A percentile compares a stretch with the other conserved stretches of the same genome.
phyloP scores from a whole-genome alignment of 2,888 invertebrate genomes.

The Xanthia togata region DNA sequence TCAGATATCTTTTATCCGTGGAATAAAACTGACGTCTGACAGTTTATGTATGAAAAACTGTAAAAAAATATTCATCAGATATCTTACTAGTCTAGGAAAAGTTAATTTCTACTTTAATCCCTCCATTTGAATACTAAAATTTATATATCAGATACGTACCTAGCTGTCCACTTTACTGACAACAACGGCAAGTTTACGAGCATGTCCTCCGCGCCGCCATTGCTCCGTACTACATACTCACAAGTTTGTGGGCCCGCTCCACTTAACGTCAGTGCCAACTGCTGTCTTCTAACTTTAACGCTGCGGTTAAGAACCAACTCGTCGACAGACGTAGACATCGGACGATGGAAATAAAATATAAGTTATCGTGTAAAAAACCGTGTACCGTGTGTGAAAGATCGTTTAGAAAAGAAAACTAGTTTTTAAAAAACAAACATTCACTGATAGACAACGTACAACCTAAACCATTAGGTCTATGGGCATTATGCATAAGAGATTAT shows the following conservation, averaged over 20 bases:
- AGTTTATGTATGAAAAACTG: neutral
- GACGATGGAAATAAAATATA: constrained; percentile 23
- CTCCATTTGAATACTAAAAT: neutral
- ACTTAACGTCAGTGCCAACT: constrained; percentile 59
- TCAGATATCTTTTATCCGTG: neutral
- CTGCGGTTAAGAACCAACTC: constrained; percentile 31
- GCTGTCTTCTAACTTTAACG: constrained; percentile 54
- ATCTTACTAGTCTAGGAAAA: neutral
- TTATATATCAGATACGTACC: neutral
- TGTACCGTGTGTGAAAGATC: neutral
- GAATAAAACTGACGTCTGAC: neutral
- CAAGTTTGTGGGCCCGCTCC: constrained; percentile 55
- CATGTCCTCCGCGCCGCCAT: constrained; percentile 30
- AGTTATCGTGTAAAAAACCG: too few species aligned
- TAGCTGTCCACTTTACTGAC: constrained; percentile 27
- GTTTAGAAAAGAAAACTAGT: neutral
- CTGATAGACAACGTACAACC: too few species aligned
- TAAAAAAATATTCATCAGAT: neutral
- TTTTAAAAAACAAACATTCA: neutral
- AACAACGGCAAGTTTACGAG: constrained; percentile 40
- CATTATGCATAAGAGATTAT: too few species aligned
- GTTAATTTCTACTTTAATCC: neutral
- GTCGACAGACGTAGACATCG: constrained; percentile 14
- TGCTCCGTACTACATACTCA: constrained; percentile 35
- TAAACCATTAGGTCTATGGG: too few species aligned